Base-by-base conservation (phyloP, 2,797 vertebrate genomes). In the Falco biarmicus region DNA sequence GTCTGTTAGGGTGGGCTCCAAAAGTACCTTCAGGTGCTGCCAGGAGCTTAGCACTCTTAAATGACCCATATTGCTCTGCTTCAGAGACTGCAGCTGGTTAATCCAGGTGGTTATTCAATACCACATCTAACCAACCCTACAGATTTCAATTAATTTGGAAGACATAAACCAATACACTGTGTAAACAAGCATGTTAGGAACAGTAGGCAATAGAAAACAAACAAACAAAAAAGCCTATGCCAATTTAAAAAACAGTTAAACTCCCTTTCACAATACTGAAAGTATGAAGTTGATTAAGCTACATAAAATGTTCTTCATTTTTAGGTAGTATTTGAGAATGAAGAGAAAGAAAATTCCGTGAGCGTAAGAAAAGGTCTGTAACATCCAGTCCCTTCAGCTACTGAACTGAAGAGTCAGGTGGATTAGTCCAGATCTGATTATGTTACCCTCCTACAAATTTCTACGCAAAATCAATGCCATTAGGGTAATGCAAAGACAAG, bases 141-240 rank as follows among this genome's bases (percentile, higher is more conserved):
- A 21, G 20, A 6, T 28, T 61, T 15, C 43, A 6, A 2, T 16
- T 19, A 6, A 47, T 51, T 24, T 9, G 61, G 66, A 64, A 24
- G 34, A 15, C 71, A 43, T 4, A 43, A 32, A 63, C 3, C 22
- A 14, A 47, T 0, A 13, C 41, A 3, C 15, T 16, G 64, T 13
- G 21, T 87, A 28, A 60, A 73, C 6, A 7, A 16, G 4, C 5
- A 5, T 0, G 4, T 25, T 9, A 25, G 59, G 28, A 65, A 32
- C 20, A 61, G 53, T 2, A 43, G 37, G n/a, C 5, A 53, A 12
- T 2, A 34, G 34, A 13, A 78, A 71, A 39, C 7, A 31, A 73
- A 26, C 5, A 2, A 15, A 12, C 0, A 15, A 66, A 53, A 37
- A 25, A 15, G 13, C 7, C 57, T 22, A 15, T 21, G 45, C 15